Evolutionary conservation across 2,797 vertebrate species (phyloP).

Genomic region (Rallus crepitans): DNA sequence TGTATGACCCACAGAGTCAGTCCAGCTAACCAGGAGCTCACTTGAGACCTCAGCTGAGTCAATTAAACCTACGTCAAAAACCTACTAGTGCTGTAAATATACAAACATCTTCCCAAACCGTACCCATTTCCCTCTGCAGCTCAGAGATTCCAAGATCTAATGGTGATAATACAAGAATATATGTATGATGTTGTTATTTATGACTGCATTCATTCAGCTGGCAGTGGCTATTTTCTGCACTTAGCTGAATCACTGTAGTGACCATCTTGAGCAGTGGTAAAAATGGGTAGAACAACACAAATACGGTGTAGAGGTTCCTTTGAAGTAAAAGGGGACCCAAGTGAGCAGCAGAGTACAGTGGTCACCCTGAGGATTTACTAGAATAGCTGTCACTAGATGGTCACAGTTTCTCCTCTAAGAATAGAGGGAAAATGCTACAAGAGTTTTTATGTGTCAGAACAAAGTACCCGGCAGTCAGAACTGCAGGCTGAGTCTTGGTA

Average conservation of each 20-base stretch:
- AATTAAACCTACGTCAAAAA: not conserved
- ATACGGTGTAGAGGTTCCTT: not conserved
- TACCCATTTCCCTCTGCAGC: not conserved
- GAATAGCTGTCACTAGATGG: not conserved
- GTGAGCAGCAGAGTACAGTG: not conserved
- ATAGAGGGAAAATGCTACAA: not conserved
- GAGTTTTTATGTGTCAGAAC: not conserved
- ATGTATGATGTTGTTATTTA: not conserved
- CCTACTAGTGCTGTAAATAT: not conserved
- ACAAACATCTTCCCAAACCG: not conserved
- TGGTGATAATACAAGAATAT: not conserved
- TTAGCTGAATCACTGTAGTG: not conserved
- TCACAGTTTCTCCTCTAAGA: not conserved
- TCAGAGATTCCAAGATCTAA: not conserved
- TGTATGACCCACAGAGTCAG: not conserved
- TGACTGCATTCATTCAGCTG: not conserved
- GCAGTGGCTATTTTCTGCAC: not conserved
- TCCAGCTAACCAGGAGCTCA: not conserved
- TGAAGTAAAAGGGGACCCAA: not conserved
- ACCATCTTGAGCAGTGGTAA: not conserved
- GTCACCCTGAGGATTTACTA: not conserved
- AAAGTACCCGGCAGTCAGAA: not conserved
- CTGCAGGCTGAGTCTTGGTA: not conserved
- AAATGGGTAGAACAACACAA: not conserved
- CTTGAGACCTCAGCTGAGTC: not conserved